Evolutionary conservation across 2,797 vertebrate genomes (phyloP).

Genomic region (Eupleurogrammus muticus): DNA sequence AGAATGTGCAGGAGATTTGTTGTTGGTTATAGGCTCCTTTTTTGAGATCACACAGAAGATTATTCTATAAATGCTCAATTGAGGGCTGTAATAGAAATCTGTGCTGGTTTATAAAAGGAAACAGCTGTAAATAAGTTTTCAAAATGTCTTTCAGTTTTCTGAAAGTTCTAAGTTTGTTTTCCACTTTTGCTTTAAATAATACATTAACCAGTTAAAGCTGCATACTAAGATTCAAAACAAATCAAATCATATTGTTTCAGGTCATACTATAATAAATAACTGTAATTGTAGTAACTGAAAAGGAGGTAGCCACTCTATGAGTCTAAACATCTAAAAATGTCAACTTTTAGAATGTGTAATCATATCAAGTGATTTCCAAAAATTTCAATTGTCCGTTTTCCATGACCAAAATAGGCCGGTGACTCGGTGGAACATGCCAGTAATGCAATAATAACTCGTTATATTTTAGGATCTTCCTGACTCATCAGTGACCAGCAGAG

Average conservation of each 20-base stretch:
- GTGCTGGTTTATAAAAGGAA: not conserved
- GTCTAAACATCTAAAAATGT: not conserved
- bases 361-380: not conserved
- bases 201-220: not conserved
- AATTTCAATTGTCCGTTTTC: not conserved
- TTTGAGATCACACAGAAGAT: conserved; percentile 1
- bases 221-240: not conserved
- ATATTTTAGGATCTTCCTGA: conserved; percentile 43
- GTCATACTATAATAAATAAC: not conserved
- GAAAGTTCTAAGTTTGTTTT: not conserved
- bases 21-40: not conserved
- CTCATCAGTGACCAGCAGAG: conserved; percentile 59
- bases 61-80: not conserved
- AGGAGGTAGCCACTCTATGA: not conserved
- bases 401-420: not conserved
- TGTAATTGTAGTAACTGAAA: not conserved
- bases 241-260: not conserved
- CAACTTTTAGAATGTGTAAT: not conserved
- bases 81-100: not conserved
- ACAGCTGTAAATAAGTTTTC: not conserved
- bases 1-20: conserved; percentile 19
- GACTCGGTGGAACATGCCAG: conserved; percentile 11
- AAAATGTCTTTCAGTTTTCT: not conserved
- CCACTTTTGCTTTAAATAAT: not conserved
- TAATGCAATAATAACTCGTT: not conserved